A percentile compares a stretch with the other conserved stretches of the same genome.
phyloP scores from a whole-genome alignment of 2,113 vertebrate genomes.

The Forbesichthys papilliferus region DNA sequence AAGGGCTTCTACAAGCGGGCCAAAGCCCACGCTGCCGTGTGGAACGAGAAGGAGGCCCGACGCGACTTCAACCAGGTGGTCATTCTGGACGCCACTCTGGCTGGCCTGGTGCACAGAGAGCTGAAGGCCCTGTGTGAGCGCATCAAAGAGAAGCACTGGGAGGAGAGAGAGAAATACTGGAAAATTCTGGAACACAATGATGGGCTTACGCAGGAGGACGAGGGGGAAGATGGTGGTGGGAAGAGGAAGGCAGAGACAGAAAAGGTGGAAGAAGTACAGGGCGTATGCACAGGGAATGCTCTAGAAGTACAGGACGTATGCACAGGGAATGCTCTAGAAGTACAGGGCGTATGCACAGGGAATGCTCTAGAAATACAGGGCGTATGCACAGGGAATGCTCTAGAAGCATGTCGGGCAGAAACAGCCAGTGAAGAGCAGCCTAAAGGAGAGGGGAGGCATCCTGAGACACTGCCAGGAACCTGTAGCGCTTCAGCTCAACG shows the following conservation, averaged over 20 bases:
- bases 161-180: constrained; percentile 83
- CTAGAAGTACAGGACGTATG: neutral
- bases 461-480: neutral
- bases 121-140: constrained; percentile 77
- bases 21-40: constrained; percentile 82
- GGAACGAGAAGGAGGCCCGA: constrained; percentile 81
- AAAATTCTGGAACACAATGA: constrained; percentile 73
- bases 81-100: constrained; percentile 76
- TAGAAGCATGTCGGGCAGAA: neutral
- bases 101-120: constrained; percentile 70
- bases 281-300: neutral
- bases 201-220: constrained; percentile 7
- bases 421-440: constrained; percentile 9
- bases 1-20: constrained; percentile 88
- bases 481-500: constrained; percentile 5
- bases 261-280: neutral
- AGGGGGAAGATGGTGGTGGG: neutral
- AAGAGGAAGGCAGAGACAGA: neutral
- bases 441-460: constrained; percentile 16
- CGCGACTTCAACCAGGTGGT: constrained; percentile 78
- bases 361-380: too few relatives aligned
- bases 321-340: neutral
- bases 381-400: too few relatives aligned
- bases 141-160: constrained; percentile 84
- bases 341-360: too few relatives aligned